Percentiles rank a stretch among this genome's conserved stretches.
Evolutionary conservation across 2,113 vertebrate species (phyloP).

Genomic region (Pseudois nayaur): DNA sequence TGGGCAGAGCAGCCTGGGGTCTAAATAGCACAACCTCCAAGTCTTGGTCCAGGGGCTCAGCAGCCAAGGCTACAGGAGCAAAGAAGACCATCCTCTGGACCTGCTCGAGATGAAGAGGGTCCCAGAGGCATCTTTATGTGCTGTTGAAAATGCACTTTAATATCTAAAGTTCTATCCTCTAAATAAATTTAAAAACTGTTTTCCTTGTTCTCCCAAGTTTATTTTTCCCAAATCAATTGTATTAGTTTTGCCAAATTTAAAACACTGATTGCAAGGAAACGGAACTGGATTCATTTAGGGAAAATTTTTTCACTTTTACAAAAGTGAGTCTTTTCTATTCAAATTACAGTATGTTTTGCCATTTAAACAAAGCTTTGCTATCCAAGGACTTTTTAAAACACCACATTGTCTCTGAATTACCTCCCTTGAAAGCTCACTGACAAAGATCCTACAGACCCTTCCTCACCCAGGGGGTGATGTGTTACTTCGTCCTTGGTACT

Average conservation of each 20-base stretch:
- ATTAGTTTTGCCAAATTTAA: constrained; percentile 16
- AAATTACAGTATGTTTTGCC: neutral
- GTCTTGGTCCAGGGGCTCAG: neutral
- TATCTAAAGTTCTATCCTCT: neutral
- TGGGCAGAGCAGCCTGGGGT: neutral
- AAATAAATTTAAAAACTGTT: neutral
- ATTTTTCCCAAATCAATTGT: constrained; percentile 25
- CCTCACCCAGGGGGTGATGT: neutral
- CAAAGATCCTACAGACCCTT: neutral
- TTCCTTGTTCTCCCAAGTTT: neutral
- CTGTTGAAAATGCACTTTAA: neutral
- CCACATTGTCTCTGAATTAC: neutral
- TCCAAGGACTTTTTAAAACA: neutral
- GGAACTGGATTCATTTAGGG: neutral
- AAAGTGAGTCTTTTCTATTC: constrained; percentile 6
- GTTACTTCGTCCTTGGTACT: neutral
- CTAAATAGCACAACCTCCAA: neutral
- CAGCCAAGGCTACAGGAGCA: neutral
- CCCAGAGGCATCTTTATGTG: neutral
- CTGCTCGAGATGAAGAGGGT: neutral
- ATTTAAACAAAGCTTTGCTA: constrained; percentile 16
- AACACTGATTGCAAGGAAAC: neutral
- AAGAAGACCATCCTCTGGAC: neutral
- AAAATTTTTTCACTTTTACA: neutral
- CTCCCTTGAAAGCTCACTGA: neutral